Evolutionary conservation across 2,797 vertebrate genomes (phyloP).

Genomic region (Diglossa cyanea): DNA sequence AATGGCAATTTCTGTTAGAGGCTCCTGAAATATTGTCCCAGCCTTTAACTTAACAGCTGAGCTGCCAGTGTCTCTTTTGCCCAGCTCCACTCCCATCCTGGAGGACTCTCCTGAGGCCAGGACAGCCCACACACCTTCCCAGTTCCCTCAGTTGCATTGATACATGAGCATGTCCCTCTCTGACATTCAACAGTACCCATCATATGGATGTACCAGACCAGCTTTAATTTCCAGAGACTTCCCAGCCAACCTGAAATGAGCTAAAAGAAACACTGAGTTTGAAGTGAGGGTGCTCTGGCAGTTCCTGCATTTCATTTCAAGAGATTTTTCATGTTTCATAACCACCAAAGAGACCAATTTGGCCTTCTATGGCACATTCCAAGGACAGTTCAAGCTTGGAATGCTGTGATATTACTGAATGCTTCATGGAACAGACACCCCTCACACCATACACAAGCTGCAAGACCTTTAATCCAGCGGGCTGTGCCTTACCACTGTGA

Average conservation of each 20-base stretch:
- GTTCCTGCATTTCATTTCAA: neutral
- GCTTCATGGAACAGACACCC: rapidly evolving
- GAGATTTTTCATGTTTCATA: neutral
- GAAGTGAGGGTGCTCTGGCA: neutral
- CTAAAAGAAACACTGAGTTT: neutral
- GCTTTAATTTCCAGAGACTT: neutral
- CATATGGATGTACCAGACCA: rapidly evolving
- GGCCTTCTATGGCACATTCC: rapidly evolving
- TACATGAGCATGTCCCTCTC: rapidly evolving
- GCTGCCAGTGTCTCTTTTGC: neutral
- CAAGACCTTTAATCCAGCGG: neutral
- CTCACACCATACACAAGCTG: neutral
- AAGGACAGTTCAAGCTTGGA: neutral
- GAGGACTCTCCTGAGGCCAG: neutral
- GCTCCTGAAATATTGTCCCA: neutral
- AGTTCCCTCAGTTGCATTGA: rapidly evolving
- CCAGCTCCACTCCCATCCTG: neutral
- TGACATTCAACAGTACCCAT: neutral
- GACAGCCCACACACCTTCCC: neutral
- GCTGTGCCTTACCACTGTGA: neutral
- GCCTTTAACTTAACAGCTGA: neutral
- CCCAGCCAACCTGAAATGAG: neutral
- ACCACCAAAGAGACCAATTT: too few relatives aligned
- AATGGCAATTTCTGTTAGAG: neutral
- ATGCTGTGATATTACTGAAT: neutral